These are phyloP conservation scores for Harpalus rubripes DNA, from an alignment of 2,888 invertebrate species.

Conservation along the genomic window DNA sequence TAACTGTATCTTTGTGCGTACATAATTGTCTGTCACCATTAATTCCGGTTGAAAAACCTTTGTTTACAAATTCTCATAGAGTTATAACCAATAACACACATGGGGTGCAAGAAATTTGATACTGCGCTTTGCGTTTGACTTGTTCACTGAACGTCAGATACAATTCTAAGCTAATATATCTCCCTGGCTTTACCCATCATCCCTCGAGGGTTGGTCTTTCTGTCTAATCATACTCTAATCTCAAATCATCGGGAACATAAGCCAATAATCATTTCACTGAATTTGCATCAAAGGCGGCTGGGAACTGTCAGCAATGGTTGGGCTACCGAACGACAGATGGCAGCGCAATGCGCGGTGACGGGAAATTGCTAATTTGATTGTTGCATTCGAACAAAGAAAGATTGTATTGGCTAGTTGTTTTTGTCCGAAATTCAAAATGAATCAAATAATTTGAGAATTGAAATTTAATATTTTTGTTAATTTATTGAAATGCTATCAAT, in stretches of 20 bases:
- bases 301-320: slow-evolving; percentile 1
- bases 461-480: too few relatives aligned
- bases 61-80: slow-evolving; percentile 28
- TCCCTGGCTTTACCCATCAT: slow-evolving; percentile 68
- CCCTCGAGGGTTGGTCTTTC: slow-evolving; percentile 47
- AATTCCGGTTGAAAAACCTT: slow-evolving; percentile 28
- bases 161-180: slow-evolving; percentile 74
- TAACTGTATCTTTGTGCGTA: not conserved
- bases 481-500: too few relatives aligned
- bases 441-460: too few relatives aligned
- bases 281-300: slow-evolving; percentile 63
- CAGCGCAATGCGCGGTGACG: not conserved
- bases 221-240: slow-evolving; percentile 67
- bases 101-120: slow-evolving; percentile 43
- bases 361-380: too few relatives aligned
- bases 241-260: slow-evolving; percentile 67
- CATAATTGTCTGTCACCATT: not conserved
- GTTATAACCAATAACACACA: slow-evolving; percentile 33
- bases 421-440: too few relatives aligned
- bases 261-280: slow-evolving; percentile 67
- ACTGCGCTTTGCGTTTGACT: slow-evolving; percentile 56
- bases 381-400: too few relatives aligned
- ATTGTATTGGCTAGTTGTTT: too few relatives aligned
- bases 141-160: slow-evolving; percentile 70
- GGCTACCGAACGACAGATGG: slow-evolving; percentile 32